These are phyloP conservation scores for Myiozetetes cayanensis DNA, from an alignment of 2,113 vertebrate genomes.

Conservation along the genomic window DNA sequence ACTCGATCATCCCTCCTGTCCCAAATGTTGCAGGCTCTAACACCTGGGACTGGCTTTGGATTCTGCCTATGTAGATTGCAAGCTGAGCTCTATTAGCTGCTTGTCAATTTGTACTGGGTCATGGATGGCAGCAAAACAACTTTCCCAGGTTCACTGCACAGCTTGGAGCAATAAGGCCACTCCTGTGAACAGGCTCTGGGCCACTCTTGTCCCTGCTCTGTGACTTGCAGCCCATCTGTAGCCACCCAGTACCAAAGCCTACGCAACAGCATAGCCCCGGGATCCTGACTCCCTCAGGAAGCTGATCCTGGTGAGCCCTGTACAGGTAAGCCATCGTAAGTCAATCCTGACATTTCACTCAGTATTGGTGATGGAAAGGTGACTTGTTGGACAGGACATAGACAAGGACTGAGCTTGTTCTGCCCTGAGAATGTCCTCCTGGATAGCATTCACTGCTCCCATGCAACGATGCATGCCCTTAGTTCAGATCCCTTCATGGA, in stretches of 20 bases:
- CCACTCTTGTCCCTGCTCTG: background rate
- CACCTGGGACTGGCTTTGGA: background rate
- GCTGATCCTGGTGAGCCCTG: background rate
- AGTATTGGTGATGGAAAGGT: background rate
- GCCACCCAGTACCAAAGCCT: background rate
- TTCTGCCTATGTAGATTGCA: background rate
- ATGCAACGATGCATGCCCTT: rapidly evolving
- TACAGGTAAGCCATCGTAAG: background rate
- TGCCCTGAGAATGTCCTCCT: background rate
- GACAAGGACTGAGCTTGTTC: background rate
- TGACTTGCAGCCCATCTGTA: background rate
- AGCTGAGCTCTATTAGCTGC: background rate
- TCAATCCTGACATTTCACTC: background rate
- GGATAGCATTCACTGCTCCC: background rate
- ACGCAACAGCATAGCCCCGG: background rate
- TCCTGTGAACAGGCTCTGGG: background rate
- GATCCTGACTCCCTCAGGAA: background rate
- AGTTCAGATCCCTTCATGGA: background rate
- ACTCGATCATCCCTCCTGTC: background rate
- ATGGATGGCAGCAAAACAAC: background rate
- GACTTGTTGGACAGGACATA: background rate
- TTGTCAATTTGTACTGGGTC: background rate
- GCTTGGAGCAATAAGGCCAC: background rate
- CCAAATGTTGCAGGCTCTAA: background rate
- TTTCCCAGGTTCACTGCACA: background rate